Evolutionary conservation across 2,797 vertebrate species (phyloP), one percentile per base, ranked within the genome.

Genomic region (Malurus splendens): DNA sequence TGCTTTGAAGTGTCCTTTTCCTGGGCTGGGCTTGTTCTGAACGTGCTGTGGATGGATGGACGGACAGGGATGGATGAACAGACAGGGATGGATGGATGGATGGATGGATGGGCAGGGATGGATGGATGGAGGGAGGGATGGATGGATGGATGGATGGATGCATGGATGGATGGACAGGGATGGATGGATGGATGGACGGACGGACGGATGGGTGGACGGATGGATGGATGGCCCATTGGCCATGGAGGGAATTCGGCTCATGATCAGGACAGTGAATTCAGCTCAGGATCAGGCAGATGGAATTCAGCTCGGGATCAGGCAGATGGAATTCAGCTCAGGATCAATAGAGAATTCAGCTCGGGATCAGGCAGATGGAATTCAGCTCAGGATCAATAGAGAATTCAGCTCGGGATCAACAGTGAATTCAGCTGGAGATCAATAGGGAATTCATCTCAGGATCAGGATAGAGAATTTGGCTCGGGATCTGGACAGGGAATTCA

Each of bases 1-100:
- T 76, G 54, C 91, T 94, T 94, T 90, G 93, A 93, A 94, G 86
- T 85, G 78, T 65, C 72, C 61, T 87, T 94, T 92, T 93, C 90
- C 91, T 87, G 93, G 65, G 79, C 84, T 87, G 22, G 85, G 75
- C 65, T 91, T 15, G 86, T 61, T 90, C 41, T 16, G 51, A 68
- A 80, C 75, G 86, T 82, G 36, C 36, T 36, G 36, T 36, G 36
- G 36, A 36, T 36, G 36, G 36, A 36, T 36, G 36, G 10, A 36
- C 5, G 10, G 36, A 36, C 11, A 36, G 36, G 36, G 36, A 36
- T 36, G 36, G 36, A 36, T 36, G 36, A 10, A 36, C 10, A 10
- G 36, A 36, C 36, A 11, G 36, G 36, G 36, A 36, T 36, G 36
- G 36, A 36, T 36, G 36, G 36, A 36, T 36, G 36, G 36, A 36